Conservation (phyloP, 1,140 invertebrate genomes). For the Acyrthosiphon pisum region DNA sequence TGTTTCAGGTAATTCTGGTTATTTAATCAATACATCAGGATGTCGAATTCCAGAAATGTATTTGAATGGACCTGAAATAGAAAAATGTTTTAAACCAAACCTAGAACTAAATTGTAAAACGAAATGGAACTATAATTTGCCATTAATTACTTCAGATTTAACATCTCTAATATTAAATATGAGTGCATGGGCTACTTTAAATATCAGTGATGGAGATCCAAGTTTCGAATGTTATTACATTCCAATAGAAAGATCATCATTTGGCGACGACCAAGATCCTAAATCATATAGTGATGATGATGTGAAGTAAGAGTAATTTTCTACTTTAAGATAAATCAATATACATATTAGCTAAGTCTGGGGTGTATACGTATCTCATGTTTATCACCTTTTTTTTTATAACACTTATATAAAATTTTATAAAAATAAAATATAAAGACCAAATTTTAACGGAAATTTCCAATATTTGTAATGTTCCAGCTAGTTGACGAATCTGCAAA, state of each 20-base stretch:
- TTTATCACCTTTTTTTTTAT: no score
- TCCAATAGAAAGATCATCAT: neutral
- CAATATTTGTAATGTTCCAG: no score
- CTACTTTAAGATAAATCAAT: neutral
- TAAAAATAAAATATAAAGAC: no score
- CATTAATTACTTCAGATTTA: constrained; percentile 59
- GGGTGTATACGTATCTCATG: no score
- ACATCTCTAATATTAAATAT: constrained; percentile 59
- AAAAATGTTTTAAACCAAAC: constrained; percentile 52
- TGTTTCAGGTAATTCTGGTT: neutral
- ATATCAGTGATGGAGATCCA: constrained; percentile 57
- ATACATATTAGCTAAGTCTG: no score
- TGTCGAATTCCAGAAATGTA: constrained; percentile 82
- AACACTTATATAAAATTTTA: no score
- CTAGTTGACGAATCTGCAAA: no score
- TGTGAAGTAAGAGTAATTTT: neutral
- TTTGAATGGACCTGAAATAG: constrained; percentile 69
- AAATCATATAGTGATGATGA: neutral
- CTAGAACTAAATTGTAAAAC: constrained; percentile 53
- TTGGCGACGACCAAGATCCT: neutral
- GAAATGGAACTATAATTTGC: neutral
- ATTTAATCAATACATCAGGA: constrained; percentile 63
- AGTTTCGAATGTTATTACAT: constrained; percentile 57
- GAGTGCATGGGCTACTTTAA: constrained; percentile 54
- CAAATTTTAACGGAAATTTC: no score